These are phyloP conservation scores for Apteryx owenii DNA, from an alignment of 2,113 vertebrate species.

Conservation along the genomic window DNA sequence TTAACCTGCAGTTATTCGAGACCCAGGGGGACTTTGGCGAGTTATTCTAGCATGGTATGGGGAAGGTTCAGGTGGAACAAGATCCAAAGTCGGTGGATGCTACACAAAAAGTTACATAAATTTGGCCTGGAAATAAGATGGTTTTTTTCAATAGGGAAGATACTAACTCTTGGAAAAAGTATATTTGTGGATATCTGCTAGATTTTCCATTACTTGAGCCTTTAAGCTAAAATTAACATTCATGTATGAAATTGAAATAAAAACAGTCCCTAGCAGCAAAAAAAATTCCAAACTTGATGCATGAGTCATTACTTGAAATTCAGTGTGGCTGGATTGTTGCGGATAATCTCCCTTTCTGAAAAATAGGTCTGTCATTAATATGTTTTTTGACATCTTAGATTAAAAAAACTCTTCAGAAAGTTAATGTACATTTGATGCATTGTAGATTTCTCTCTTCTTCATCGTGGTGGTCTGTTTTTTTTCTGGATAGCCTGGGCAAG, in stretches of 20 bases:
- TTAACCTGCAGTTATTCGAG: background rate
- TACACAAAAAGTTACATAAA: background rate
- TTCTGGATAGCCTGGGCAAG: background rate
- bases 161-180: background rate
- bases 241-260: background rate
- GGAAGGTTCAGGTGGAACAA: background rate
- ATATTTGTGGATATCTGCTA: background rate
- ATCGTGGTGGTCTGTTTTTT: background rate
- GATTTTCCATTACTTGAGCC: background rate
- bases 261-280: background rate
- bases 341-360: background rate
- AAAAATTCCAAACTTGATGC: background rate
- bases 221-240: background rate
- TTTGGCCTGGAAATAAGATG: background rate
- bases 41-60: background rate
- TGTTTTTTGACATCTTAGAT: background rate
- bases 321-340: background rate
- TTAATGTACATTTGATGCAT: background rate
- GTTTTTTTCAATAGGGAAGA: background rate
- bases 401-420: background rate
- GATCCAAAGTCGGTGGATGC: background rate
- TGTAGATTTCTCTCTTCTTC: background rate
- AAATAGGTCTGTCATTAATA: background rate
- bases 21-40: background rate
- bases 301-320: background rate